Conservation (phyloP, 2,797 vertebrate genomes). For the Coregonus sp. region DNA sequence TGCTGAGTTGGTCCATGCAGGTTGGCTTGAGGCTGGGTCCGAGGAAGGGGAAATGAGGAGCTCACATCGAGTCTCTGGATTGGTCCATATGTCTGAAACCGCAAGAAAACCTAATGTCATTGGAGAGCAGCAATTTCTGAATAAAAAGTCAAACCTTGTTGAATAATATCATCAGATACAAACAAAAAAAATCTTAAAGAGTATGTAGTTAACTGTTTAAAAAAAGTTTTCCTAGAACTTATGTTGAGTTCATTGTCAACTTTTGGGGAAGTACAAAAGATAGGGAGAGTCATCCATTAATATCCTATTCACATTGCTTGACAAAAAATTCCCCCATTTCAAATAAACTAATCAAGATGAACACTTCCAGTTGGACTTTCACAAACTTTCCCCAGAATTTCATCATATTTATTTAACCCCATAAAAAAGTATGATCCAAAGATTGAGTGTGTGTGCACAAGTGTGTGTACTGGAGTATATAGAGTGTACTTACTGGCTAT, state of each 20-base stretch:
- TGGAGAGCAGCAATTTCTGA: background rate
- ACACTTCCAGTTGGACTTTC: no score
- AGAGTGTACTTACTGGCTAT: conserved; percentile 69
- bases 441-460: conserved; percentile 1
- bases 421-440: background rate
- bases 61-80: background rate
- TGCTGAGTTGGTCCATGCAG: conserved; percentile 15
- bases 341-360: no score
- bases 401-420: background rate
- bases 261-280: no score
- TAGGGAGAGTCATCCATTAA: no score
- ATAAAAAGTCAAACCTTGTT: no score
- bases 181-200: background rate
- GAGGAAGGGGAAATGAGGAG: background rate
- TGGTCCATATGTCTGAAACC: conserved; percentile 11
- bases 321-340: no score
- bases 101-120: background rate
- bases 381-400: background rate
- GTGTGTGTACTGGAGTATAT: background rate
- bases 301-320: no score
- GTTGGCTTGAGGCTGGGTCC: conserved; percentile 40
- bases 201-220: background rate
- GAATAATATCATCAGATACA: no score
- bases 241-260: no score
- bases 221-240: no score